phyloP scores from a whole-genome alignment of 2,113 vertebrate species.

The Emydura subglobosa region DNA sequence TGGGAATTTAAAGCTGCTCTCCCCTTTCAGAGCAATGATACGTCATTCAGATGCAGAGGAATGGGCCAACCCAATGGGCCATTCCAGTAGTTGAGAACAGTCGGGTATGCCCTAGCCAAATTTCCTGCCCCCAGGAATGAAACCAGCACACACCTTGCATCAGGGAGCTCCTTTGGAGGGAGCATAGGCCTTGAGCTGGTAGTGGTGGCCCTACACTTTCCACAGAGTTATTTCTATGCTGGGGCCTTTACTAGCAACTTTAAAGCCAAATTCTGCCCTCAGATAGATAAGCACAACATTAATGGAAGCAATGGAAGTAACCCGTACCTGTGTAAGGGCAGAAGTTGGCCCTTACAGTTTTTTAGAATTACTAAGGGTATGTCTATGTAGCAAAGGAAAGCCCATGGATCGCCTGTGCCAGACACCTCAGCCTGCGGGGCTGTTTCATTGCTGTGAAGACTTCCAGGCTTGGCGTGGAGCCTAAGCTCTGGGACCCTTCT shows the following conservation, averaged over 20 bases:
- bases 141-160: neutral
- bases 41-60: neutral
- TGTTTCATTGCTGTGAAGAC: too few species aligned
- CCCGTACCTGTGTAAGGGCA: fast-evolving
- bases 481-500: neutral
- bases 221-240: neutral
- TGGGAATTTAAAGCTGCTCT: neutral
- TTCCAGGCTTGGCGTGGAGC: too few species aligned
- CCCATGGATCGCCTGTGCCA: neutral
- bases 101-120: fast-evolving
- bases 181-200: neutral
- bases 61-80: neutral
- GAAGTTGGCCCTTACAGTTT: fast-evolving
- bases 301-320: fast-evolving
- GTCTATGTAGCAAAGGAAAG: neutral
- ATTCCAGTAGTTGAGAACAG: neutral
- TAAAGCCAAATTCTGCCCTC: neutral
- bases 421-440: too few species aligned
- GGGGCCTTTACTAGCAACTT: neutral
- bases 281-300: neutral
- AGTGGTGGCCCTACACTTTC: fast-evolving
- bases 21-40: neutral
- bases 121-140: neutral
- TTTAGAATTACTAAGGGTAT: neutral
- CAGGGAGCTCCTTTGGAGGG: fast-evolving